Evolutionary conservation across 2,888 invertebrate species (phyloP).

Genomic region (Hoplodrina ambigua): DNA sequence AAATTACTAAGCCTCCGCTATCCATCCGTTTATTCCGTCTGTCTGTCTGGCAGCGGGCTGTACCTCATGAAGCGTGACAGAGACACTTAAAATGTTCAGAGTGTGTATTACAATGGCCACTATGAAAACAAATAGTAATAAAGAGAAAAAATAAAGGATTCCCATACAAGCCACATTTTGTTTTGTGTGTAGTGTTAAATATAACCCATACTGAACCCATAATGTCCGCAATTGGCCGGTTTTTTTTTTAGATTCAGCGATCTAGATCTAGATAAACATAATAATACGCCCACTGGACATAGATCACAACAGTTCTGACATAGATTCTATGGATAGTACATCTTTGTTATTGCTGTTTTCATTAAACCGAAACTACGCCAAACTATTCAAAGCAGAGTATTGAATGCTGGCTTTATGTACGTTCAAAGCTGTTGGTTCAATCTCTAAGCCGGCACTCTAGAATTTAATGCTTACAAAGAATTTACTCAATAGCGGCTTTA

Average conservation of each 20-base stretch:
- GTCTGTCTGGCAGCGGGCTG: no score
- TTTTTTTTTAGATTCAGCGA: slow-evolving; percentile 7
- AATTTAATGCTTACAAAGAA: slow-evolving; percentile 38
- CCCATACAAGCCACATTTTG: no score
- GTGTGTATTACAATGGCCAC: no score
- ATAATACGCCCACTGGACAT: slow-evolving; percentile 10
- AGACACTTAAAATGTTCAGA: no score
- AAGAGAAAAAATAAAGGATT: no score
- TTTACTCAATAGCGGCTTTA: slow-evolving; percentile 24
- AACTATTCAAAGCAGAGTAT: slow-evolving; percentile 32
- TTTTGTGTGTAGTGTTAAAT: no score
- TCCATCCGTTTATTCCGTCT: no score
- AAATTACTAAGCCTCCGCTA: no score
- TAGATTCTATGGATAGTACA: slow-evolving; percentile 5
- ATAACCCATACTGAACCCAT: no score
- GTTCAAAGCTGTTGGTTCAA: slow-evolving; percentile 23
- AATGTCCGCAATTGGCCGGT: no score
- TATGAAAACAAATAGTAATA: no score
- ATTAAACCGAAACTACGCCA: slow-evolving; percentile 32
- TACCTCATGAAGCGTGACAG: no score
- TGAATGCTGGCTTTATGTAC: slow-evolving; percentile 30
- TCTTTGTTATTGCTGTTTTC: slow-evolving; percentile 26
- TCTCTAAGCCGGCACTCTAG: slow-evolving; percentile 23
- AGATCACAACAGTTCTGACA: slow-evolving; percentile 11
- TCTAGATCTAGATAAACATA: slow-evolving; percentile 42